Conservation (phyloP, 2,888 invertebrate species). For the Sipha maydis region DNA sequence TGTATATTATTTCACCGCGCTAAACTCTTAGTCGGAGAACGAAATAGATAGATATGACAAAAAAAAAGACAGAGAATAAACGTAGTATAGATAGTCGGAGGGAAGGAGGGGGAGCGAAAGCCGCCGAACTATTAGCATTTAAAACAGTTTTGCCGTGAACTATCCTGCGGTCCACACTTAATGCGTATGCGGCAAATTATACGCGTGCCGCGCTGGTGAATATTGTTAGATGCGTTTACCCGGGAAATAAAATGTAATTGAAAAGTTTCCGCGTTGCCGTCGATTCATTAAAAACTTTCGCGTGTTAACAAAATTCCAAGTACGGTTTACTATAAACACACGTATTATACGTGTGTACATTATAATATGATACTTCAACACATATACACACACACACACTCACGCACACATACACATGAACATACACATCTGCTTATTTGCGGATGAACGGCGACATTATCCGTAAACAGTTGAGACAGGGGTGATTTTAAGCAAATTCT, state of each 20-base stretch:
- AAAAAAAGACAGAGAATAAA: too few relatives aligned
- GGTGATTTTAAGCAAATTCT: too few relatives aligned
- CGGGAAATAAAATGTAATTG: constrained; percentile 29
- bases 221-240: background rate
- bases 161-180: background rate
- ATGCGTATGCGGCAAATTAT: background rate
- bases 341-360: too few relatives aligned
- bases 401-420: background rate
- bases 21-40: too few relatives aligned
- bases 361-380: background rate
- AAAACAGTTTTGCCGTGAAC: constrained; percentile 20
- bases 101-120: background rate
- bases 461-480: too few relatives aligned
- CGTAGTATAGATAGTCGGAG: background rate
- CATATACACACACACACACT: background rate
- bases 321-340: too few relatives aligned
- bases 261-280: constrained; percentile 33
- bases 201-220: background rate
- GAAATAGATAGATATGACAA: too few relatives aligned
- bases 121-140: constrained; percentile 26
- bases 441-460: too few relatives aligned
- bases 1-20: background rate
- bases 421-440: background rate
- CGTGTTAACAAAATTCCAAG: constrained; percentile 4
- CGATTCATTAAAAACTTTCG: constrained; percentile 34